Conservation (phyloP, 2,797 vertebrate genomes). For the Cetoscarus ocellatus region DNA sequence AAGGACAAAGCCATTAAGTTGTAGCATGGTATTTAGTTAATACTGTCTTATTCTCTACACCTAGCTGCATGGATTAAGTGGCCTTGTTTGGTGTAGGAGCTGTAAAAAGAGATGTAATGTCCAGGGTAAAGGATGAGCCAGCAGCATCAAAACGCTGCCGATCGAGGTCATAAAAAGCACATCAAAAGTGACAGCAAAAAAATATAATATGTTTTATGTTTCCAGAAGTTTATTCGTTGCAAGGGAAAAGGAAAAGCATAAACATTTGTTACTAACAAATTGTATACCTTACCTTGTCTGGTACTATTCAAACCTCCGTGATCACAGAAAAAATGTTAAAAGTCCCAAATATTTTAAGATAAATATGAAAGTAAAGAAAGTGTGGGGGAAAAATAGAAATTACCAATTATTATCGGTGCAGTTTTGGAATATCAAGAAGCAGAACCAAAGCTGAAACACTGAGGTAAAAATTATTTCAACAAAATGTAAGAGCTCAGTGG, state of each 20-base stretch:
- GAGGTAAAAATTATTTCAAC: slow-evolving; percentile 8
- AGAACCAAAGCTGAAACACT: neutral
- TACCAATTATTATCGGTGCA: neutral
- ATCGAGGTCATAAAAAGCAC: slow-evolving; percentile 13
- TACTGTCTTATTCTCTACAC: slow-evolving; percentile 35
- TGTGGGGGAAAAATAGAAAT: neutral
- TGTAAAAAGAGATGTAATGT: slow-evolving; percentile 33
- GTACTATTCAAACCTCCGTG: slow-evolving; percentile 2
- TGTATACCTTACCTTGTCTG: neutral
- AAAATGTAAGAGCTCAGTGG: neutral
- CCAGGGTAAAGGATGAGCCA: slow-evolving; percentile 26
- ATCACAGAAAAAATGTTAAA: neutral
- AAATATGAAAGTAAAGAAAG: neutral
- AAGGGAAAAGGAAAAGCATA: too few relatives aligned
- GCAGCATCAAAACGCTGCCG: slow-evolving; percentile 12
- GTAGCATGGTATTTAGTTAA: slow-evolving; percentile 33
- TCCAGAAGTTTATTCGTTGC: too few relatives aligned
- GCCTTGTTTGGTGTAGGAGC: slow-evolving; percentile 27
- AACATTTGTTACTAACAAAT: too few relatives aligned
- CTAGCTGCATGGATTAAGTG: slow-evolving; percentile 33
- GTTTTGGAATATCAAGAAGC: slow-evolving; percentile 1
- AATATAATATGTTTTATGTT: neutral
- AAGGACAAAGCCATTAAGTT: slow-evolving; percentile 47
- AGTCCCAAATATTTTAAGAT: neutral
- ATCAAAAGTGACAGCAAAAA: slow-evolving; percentile 24